Conservation (phyloP, 2,113 vertebrate species). For the Saguinus imperator region DNA sequence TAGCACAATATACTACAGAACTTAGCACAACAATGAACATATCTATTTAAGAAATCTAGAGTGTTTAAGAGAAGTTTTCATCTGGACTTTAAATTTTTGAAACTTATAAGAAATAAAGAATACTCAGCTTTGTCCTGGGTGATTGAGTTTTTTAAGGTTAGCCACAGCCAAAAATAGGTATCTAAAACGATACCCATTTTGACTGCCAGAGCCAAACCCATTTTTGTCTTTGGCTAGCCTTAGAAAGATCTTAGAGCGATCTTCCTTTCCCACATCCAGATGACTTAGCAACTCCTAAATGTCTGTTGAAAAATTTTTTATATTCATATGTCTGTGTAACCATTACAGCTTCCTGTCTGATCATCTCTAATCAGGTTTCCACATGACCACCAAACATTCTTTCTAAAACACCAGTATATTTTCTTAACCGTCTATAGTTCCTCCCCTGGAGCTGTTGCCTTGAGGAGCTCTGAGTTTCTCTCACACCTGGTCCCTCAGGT, state of each 20-base stretch:
- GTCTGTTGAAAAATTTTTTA: not conserved
- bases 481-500: not conserved
- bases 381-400: not conserved
- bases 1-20: not conserved
- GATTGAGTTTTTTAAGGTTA: not conserved
- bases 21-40: not conserved
- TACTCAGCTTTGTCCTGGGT: not conserved
- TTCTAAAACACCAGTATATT: not conserved
- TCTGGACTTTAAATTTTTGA: not conserved
- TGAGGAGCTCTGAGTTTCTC: not conserved
- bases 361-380: not conserved
- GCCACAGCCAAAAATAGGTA: not conserved
- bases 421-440: not conserved
- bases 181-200: not conserved
- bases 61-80: constrained; percentile 12
- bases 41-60: not conserved
- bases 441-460: not conserved
- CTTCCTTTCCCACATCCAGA: not conserved
- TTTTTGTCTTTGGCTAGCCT: too few species aligned
- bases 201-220: too few species aligned
- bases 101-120: not conserved
- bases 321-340: not conserved
- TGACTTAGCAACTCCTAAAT: not conserved
- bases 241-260: too few species aligned
- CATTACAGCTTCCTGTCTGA: not conserved